Conservation (phyloP, 1,140 invertebrate species). For the Drosophila micromelanica region DNA sequence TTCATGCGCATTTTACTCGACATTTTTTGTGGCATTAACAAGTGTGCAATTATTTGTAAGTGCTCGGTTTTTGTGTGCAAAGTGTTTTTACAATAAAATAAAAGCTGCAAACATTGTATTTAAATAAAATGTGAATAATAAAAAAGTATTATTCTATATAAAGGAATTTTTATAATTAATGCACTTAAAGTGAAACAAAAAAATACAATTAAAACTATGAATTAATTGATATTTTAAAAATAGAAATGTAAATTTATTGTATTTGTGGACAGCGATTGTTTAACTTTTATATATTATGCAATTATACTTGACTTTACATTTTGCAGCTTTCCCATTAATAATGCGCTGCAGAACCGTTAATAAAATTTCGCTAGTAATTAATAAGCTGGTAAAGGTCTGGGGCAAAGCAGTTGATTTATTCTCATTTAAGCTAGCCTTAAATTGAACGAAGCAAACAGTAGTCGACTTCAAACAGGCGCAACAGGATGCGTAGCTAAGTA, state of each 20-base stretch:
- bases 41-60: conserved; percentile 21
- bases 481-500: conserved; percentile 53
- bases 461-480: conserved; percentile 54
- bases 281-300: conserved; percentile 10
- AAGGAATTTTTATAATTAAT: conserved; percentile 24
- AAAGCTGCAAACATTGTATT: background rate
- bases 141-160: background rate
- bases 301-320: conserved; percentile 1
- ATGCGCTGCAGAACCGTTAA: conserved; percentile 32
- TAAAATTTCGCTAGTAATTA: conserved; percentile 62
- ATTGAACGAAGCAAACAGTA: conserved; percentile 54
- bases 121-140: background rate
- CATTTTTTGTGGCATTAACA: conserved; percentile 15
- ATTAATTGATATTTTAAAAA: background rate
- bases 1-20: conserved; percentile 21
- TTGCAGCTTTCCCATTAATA: conserved; percentile 36
- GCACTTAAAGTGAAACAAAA: conserved; percentile 26
- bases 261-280: background rate
- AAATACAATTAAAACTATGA: conserved; percentile 17
- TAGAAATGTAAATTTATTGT: too few relatives aligned
- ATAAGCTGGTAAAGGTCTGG: conserved; percentile 35
- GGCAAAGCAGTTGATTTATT: conserved; percentile 60
- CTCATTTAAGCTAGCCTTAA: conserved; percentile 45
- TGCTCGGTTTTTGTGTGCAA: background rate
- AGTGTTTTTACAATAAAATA: background rate